These are phyloP conservation scores for Semnornis frantzii DNA, from an alignment of 2,113 vertebrate genomes.

Conservation along the genomic window DNA sequence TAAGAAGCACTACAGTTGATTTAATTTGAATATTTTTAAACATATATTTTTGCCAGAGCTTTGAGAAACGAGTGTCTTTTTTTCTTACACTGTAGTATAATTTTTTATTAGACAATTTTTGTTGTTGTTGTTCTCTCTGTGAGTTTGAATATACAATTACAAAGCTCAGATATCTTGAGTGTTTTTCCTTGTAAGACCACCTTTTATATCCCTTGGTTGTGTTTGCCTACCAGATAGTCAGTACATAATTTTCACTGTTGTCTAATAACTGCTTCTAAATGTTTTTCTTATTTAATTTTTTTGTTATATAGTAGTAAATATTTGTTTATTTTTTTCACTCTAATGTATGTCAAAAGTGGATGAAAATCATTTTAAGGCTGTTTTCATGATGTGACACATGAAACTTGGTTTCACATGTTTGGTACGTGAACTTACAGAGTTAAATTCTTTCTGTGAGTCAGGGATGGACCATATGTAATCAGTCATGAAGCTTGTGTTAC, in stretches of 20 bases:
- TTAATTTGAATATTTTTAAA: slow-evolving; percentile 36
- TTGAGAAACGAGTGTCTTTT: neutral
- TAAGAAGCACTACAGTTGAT: neutral
- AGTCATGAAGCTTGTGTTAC: slow-evolving; percentile 34
- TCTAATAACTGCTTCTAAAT: neutral
- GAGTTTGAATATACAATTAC: neutral
- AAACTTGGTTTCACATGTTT: neutral
- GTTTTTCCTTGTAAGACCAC: neutral
- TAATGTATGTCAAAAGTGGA: neutral
- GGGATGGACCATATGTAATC: slow-evolving; percentile 3
- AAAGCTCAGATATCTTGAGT: slow-evolving; percentile 4
- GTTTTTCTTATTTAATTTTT: slow-evolving; percentile 8
- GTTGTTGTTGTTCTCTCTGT: neutral
- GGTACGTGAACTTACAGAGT: neutral
- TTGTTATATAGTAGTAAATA: neutral
- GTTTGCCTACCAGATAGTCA: neutral
- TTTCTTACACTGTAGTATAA: neutral
- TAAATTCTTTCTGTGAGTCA: slow-evolving; percentile 27
- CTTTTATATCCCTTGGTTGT: neutral
- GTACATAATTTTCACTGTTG: neutral
- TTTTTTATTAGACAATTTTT: neutral
- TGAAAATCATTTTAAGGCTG: slow-evolving; percentile 9
- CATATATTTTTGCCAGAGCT: neutral
- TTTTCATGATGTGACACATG: neutral
- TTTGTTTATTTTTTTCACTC: slow-evolving; percentile 15